Evolutionary conservation across 1,140 invertebrate species (phyloP), one percentile per base, ranked within the genome.

Genomic region (Saccostrea glomerata): DNA sequence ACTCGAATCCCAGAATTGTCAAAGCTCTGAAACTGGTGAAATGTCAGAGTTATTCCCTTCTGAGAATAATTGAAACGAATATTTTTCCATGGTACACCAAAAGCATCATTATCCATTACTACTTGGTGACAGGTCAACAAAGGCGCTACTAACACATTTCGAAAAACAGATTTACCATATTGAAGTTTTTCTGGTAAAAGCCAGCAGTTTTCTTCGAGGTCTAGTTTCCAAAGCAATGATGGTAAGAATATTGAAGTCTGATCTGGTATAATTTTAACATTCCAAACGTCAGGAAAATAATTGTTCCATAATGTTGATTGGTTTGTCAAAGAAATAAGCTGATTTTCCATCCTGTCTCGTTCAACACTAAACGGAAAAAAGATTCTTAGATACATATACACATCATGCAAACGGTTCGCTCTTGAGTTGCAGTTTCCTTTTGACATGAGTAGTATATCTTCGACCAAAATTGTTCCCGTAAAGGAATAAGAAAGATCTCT

Each of bases 21-120:
- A 12, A 77, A 77, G 5, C 30, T 36, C 15, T 77, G 23, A 30
- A 77, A 77, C 15, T 36, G 23, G 30, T 77, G 25, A 40, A 77
- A 77, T 2, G 23, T 77, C 25, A 77, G 25, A 13, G 70, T 30
- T 36, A 40, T 25, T 30, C 25, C 70, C 30, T 77, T 36, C 25
- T 30, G 30, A 2, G 70, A 77, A 77, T 30, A 77, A 12, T 36
- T 3, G 7, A 30, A 13, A 15, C 30, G 23, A 36, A 77, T 30
- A 77, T 77, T 77, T 77, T 77, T 2, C 70, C 70, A 77, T 36
- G 70, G 5, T 17, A 77, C 70, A 12, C 70, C 70, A 77, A 77
- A 77, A 4, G 70, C 70, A 77, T 36, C 1, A 11, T 30, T 17
- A 30, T 30, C 25, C 4, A 77, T 30, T 40, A 77, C 13, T 77